Base-by-base conservation (phyloP, 1,140 invertebrate species). In the Tetranychus cinnabarinus region DNA sequence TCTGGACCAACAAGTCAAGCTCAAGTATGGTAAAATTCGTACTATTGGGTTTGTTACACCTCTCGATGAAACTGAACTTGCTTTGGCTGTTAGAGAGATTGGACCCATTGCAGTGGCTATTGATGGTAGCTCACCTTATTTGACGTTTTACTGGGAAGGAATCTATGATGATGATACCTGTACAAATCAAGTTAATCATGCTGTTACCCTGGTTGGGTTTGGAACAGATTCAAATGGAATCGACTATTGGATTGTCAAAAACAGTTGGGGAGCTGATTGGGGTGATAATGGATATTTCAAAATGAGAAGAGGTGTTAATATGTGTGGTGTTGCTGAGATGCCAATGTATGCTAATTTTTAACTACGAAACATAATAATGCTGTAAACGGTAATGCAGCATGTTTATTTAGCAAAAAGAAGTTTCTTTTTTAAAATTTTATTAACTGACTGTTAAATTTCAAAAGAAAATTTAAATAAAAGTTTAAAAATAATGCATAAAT, bases 41-140 rank as follows among this genome's bases (percentile, higher is more conserved):
- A 83, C 84, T 39, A 96, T 81, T 70, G 87, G 92, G 3, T 95
- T 92, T 71, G 86, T 96, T 1, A 88, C 88, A 13, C 68, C 81
- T 5, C 77, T 78, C 60, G 78, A 85, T 71, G 74, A 79, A 54
- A 77, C 84, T 66, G 88, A 88, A 36, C 74, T 97, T 34, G 85
- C 83, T 73, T 71, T 88, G 67, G 89, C 91, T 3, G 75, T 97
- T 36, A 80, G 83, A 58, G 86, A 88, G 64, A 78, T 92, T 69
- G 91, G 91, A 0, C 91, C 91, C 0, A 79, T 96, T 37, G 92
- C 89, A 3, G 83, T 97, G 12, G 82, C 82, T 3, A 96, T 97
- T 69, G 90, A 96, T 75, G 90, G 90, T 23, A 71, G 72, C 55
- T 73, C 66, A 37, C 65, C 64, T 13, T 69, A 67, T 62, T 78